Percentiles rank a stretch among this genome's conserved stretches.
Evolutionary conservation across 2,888 invertebrate genomes (phyloP).

Genomic region (Leptothorax acervorum): DNA sequence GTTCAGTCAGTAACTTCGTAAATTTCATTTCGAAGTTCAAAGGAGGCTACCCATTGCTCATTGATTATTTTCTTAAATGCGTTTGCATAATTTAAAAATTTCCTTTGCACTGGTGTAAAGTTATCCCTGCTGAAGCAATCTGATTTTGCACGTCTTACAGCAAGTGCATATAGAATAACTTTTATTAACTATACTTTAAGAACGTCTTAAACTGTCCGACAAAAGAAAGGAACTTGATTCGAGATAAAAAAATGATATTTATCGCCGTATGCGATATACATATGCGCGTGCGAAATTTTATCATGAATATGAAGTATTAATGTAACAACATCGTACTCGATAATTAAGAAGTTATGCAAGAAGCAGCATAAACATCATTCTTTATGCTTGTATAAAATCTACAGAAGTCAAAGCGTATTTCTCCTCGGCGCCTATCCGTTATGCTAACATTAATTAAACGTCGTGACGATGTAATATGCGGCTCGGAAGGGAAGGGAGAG

Average conservation of each 20-base stretch:
- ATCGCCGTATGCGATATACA: too few species aligned
- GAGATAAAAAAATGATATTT: background rate
- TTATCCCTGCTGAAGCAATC: background rate
- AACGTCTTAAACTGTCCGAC: background rate
- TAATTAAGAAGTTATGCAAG: constrained; percentile 13
- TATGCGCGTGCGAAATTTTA: background rate
- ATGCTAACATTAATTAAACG: constrained; percentile 49
- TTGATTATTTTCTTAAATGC: constrained; percentile 6
- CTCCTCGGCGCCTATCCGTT: constrained; percentile 34
- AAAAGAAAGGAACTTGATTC: background rate
- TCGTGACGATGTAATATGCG: constrained; percentile 45
- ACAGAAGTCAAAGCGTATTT: constrained; percentile 25
- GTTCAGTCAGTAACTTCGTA: background rate
- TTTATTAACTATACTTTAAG: constrained; percentile 19
- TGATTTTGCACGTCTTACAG: background rate
- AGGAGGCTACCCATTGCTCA: background rate
- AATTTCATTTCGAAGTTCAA: background rate
- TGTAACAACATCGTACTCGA: background rate
- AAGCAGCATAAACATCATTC: background rate
- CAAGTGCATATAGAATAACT: background rate
- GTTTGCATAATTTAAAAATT: background rate
- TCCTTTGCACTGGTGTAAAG: background rate
- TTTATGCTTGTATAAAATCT: background rate
- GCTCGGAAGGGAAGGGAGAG: background rate
- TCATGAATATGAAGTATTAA: background rate